Evolutionary conservation across 1,140 invertebrate genomes (phyloP), one percentile per base, ranked within the genome.

Genomic region (Brachionus sp.): DNA sequence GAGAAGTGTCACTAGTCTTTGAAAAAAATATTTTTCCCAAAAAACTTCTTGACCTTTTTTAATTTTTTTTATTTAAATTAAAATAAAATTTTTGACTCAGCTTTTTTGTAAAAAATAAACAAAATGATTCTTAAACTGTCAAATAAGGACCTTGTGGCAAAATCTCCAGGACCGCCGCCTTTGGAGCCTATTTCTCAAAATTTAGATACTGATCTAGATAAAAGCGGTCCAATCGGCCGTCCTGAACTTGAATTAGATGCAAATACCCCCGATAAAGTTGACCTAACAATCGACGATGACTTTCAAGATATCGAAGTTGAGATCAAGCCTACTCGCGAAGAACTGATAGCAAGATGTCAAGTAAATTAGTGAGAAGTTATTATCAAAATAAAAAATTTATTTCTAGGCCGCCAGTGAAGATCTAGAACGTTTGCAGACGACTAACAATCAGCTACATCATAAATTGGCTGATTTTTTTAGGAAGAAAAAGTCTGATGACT

Each of bases 391-490:
- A 46, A 29, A 0, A 33, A 37, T 57, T 39, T 13, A 35, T 85
- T 85, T 6, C n/a, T 68, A 89, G 88, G 77, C 85, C 82, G 85
- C 86, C 0, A 85, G 88, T 35, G 83, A 85, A 33, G 87, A 87
- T 62, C 83, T 87, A 84, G 87, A 88, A 39, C 84, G 86, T 57
- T 77, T 88, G 23, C 86, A 88, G 64, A 86, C 87, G 39, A 85
- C 86, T 64, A 89, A 89, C 80, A 86, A 86, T 64, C 85, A 86
- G 57, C 84, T 88, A 6, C 88, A 89, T 83, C 86, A 88, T 77
- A 88, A 88, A 84, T 85, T 89, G 6, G 87, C 86, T 6, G 87
- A 89, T 35, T 87, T 87, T 78, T 89, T 89, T 84, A 83, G 86
- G n/a, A 89, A 88, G 85, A 88, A 88, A 84, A 89, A 88, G 83